A percentile compares a stretch with the other conserved stretches of the same genome.
These are phyloP conservation scores for Oscheius onirici DNA, from an alignment of 2,888 invertebrate species.

Conservation along the genomic window DNA sequence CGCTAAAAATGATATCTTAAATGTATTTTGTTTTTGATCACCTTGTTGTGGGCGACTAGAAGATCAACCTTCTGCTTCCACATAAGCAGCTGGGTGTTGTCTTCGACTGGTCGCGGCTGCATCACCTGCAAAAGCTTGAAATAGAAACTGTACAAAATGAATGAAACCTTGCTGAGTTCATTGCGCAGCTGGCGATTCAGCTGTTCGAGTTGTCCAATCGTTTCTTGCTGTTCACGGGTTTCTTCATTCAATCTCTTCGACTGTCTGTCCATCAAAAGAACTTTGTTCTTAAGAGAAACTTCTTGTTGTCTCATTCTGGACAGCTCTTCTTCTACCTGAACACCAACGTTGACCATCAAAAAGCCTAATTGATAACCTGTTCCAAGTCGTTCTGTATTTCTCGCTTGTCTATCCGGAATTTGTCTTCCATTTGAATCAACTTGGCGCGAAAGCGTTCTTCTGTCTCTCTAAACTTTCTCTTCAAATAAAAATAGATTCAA, in stretches of 20 bases:
- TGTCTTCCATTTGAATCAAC: conserved; percentile 55
- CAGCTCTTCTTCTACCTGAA: conserved; percentile 54
- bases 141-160: background rate
- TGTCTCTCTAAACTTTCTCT: conserved; percentile 46
- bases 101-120: conserved; percentile 49
- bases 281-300: conserved; percentile 50
- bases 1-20: conserved; percentile 37
- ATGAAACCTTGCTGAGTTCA: conserved; percentile 44
- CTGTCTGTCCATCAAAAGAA: conserved; percentile 54
- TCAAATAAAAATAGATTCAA: background rate
- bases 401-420: conserved; percentile 47
- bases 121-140: conserved; percentile 36
- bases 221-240: conserved; percentile 49
- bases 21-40: conserved; percentile 16
- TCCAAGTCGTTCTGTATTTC: conserved; percentile 59
- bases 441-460: conserved; percentile 55
- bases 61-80: conserved; percentile 62
- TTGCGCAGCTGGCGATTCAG: conserved; percentile 51
- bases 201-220: conserved; percentile 49
- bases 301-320: conserved; percentile 53
- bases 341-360: too few relatives aligned
- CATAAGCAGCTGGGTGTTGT: conserved; percentile 47
- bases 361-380: conserved; percentile 33
- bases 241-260: conserved; percentile 54
- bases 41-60: conserved; percentile 60